Evolutionary conservation across 2,797 vertebrate species (phyloP).

Genomic region (Megalops cyprinoides): DNA sequence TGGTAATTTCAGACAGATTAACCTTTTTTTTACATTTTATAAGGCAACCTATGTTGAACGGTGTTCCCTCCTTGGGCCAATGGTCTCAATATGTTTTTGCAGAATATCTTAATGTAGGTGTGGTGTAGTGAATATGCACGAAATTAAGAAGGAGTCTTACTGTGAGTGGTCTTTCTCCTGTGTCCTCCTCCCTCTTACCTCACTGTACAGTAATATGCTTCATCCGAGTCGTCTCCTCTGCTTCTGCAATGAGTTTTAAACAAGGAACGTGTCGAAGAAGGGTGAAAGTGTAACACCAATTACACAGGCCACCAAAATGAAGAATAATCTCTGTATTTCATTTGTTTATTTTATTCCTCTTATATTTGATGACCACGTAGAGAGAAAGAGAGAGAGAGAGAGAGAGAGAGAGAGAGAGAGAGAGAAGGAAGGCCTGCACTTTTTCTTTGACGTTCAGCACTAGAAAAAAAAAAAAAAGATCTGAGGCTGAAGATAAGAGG

Average conservation of each 20-base stretch:
- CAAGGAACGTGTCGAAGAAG: background rate
- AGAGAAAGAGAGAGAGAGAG: slow-evolving; percentile 59
- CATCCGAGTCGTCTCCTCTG: background rate
- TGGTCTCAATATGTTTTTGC: too few species aligned
- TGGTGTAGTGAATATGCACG: too few species aligned
- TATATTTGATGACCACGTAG: slow-evolving; percentile 70
- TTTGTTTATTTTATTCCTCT: slow-evolving; percentile 59
- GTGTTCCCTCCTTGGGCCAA: too few species aligned
- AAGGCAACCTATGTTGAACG: background rate
- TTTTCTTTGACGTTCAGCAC: slow-evolving; percentile 71
- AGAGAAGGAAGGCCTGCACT: slow-evolving; percentile 13
- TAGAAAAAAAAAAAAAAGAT: slow-evolving; percentile 66
- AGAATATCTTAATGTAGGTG: too few species aligned
- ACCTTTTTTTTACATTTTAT: background rate
- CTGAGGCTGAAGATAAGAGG: slow-evolving; percentile 67
- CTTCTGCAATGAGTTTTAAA: too few species aligned
- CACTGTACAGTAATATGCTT: background rate
- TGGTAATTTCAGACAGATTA: background rate
- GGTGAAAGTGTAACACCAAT: slow-evolving; percentile 35
- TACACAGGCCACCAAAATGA: slow-evolving; percentile 58
- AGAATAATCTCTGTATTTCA: slow-evolving; percentile 57
- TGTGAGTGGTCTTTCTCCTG: background rate
- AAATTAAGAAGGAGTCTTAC: too few species aligned
- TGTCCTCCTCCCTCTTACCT: background rate
- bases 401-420: too few species aligned